phyloP scores from a whole-genome alignment of 2,797 vertebrate species.

The Poeciliopsis gracilis region DNA sequence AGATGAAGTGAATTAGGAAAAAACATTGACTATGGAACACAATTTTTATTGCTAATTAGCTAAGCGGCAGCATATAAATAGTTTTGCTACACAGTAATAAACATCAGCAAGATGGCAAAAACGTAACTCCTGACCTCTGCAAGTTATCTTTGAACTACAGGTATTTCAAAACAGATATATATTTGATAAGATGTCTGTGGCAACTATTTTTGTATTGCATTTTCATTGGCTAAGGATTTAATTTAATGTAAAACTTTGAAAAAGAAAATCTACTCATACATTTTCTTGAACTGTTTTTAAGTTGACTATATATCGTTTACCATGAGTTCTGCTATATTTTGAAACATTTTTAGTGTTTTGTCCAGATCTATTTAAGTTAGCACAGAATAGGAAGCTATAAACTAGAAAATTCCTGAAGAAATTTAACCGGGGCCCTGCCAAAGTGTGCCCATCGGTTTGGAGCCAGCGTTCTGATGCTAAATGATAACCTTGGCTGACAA shows the following conservation, averaged over 20 bases:
- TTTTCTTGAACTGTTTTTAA: not conserved
- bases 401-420: no score
- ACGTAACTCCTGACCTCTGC: not conserved
- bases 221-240: not conserved
- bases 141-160: not conserved
- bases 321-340: not conserved
- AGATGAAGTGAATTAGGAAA: not conserved
- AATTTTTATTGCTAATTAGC: not conserved
- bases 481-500: no score
- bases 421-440: no score
- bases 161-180: not conserved
- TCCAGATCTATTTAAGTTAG: not conserved
- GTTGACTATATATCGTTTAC: not conserved
- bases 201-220: not conserved
- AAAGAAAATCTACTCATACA: not conserved
- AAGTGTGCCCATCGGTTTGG: no score
- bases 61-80: not conserved
- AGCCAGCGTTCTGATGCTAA: no score
- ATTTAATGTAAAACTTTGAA: not conserved
- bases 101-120: not conserved
- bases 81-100: not conserved
- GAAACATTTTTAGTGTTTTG: not conserved
- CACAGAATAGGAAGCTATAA: not conserved
- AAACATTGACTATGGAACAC: not conserved
- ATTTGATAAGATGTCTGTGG: not conserved